Evolutionary conservation across 2,113 vertebrate species (phyloP), one percentile per base, ranked within the genome.

Genomic region (Pygathrix nemaeus): DNA sequence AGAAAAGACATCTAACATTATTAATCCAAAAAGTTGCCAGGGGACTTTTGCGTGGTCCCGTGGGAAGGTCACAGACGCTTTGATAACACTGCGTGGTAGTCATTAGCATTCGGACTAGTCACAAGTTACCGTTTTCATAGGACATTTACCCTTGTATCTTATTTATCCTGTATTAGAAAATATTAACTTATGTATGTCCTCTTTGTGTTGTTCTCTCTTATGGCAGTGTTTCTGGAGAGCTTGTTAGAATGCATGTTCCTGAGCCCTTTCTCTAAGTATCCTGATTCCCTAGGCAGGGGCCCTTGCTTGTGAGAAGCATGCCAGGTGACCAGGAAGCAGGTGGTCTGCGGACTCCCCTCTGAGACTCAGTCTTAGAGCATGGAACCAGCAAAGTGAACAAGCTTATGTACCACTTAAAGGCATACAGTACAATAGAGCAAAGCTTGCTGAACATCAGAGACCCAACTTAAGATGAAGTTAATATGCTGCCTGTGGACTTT

Each of bases 41-140:
- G 10, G 35, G 76, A 3, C 61, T 27, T 55, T 3, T 4, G n/a
- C 70, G 1, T 13, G 76, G 72, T 50, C 43, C 7, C 3, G 1
- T 20, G 23, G 57, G 64, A 38, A 3, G 43, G 0, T 2, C 17
- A 6, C 2, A 1, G 12, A 0, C 1, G 9, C 48, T 8, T 6
- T 35, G 66, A 40, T 7, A 10, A 32, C 32, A 0, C 27, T 4
- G n/a, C 66, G 1, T 10, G 20, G 18, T 5, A 4, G 30, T 0
- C 4, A 0, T 6, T 12, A 0, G 55, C 48, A 2, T 21, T 20
- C 73, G 4, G 45, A 21, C 30, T 16, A 43, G 43, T 6, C 48
- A 4, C 12, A 5, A 2, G 6, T 25, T 45, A 2, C 83, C 5
- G 16, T 14, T 45, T 66, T 13, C 14, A 6, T 1, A 6, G 35